Percentiles rank a stretch among this genome's conserved stretches.
Conservation (phyloP, 2,888 invertebrate species). For the Prosapia bicincta region DNA sequence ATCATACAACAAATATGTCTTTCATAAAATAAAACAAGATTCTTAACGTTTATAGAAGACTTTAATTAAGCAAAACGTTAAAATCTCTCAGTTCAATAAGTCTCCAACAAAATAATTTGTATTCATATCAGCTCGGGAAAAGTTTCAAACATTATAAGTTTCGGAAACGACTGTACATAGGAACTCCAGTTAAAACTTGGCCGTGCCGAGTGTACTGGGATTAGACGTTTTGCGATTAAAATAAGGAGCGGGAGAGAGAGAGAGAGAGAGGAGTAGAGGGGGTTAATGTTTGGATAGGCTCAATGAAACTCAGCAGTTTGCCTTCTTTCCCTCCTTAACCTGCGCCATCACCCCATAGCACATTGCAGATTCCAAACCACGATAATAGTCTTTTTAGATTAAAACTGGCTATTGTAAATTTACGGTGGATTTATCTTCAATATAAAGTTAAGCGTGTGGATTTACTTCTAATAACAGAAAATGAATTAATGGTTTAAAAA, state of each 20-base stretch:
- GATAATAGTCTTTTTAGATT: background rate
- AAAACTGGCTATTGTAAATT: background rate
- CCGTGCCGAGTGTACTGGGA: background rate
- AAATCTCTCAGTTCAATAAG: background rate
- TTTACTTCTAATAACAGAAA: no score
- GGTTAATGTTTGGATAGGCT: background rate
- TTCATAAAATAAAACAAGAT: no score
- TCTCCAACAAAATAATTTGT: background rate
- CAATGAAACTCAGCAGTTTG: background rate
- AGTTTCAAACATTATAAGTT: background rate
- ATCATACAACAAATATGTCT: no score
- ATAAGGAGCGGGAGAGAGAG: background rate
- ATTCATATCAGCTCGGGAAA: background rate
- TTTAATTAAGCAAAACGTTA: no score
- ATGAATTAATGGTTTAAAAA: no score
- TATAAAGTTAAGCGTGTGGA: background rate
- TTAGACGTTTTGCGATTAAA: background rate
- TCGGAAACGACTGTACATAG: background rate
- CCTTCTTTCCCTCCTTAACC: constrained; percentile 2
- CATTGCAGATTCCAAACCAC: background rate
- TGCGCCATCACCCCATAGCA: background rate
- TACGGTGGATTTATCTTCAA: background rate
- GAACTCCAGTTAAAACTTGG: background rate
- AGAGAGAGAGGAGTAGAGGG: background rate
- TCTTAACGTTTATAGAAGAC: no score